A percentile compares a stretch with the other conserved stretches of the same genome.
Evolutionary conservation across 1,140 invertebrate genomes (phyloP).

Genomic region (Microplitis demolitor): DNA sequence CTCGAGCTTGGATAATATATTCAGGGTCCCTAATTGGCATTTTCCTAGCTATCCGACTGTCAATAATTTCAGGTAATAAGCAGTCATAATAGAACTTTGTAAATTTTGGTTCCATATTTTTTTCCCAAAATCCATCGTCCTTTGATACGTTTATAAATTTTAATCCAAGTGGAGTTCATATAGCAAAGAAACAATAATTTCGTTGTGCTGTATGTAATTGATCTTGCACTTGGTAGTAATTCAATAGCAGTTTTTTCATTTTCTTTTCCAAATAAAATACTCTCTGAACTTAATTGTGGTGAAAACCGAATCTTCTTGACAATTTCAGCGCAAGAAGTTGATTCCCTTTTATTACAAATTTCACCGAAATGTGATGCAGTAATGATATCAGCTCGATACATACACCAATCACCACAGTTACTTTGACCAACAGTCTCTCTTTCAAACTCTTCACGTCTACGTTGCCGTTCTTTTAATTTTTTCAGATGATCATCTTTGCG

Average conservation of each 20-base stretch:
- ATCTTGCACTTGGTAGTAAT: not conserved
- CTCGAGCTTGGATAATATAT: too few species aligned
- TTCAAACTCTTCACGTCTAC: slow-evolving; percentile 31
- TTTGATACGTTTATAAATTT: too few species aligned
- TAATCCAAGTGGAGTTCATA: too few species aligned
- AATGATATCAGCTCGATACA: slow-evolving; percentile 37
- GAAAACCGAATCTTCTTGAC: slow-evolving; percentile 38
- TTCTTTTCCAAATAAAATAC: slow-evolving; percentile 39
- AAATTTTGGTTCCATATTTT: too few species aligned
- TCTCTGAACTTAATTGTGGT: slow-evolving; percentile 23
- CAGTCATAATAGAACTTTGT: too few species aligned
- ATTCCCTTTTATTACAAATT: slow-evolving; percentile 37
- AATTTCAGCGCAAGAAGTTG: slow-evolving; percentile 32
- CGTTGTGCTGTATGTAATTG: too few species aligned
- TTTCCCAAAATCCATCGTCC: too few species aligned
- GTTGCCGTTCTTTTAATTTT: slow-evolving; percentile 19
- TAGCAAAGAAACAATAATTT: too few species aligned
- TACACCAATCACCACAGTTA: slow-evolving; percentile 38
- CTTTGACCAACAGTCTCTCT: slow-evolving; percentile 38
- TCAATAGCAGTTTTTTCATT: slow-evolving; percentile 44
- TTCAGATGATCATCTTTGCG: not conserved
- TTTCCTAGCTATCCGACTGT: too few species aligned
- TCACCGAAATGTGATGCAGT: slow-evolving; percentile 52
- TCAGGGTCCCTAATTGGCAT: too few species aligned
- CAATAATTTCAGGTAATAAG: too few species aligned